Conservation (phyloP, 37 sponge, comb jelly and placozoan species). For the Agelas oroides region DNA sequence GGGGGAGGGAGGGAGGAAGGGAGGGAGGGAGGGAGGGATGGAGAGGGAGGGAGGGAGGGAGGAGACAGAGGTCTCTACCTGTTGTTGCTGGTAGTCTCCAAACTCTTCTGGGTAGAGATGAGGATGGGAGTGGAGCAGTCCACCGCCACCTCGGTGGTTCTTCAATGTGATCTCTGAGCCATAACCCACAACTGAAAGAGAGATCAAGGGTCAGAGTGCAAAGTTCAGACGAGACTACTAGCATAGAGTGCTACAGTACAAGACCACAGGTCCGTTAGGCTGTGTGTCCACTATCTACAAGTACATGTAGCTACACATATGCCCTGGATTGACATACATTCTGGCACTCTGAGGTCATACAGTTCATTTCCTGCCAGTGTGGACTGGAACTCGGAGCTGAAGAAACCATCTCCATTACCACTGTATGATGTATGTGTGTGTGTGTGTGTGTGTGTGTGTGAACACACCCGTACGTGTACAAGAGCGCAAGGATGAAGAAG, state of each 20-base stretch:
- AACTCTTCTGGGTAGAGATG: conserved; percentile 92
- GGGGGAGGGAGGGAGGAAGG: conserved; percentile 2
- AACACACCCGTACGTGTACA: too few relatives aligned
- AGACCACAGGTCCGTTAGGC: too few relatives aligned
- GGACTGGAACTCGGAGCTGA: conserved; percentile 94
- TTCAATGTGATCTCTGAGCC: conserved; percentile 91
- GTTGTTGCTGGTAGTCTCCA: conserved; percentile 87
- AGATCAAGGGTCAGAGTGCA: not conserved
- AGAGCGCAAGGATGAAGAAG: too few relatives aligned
- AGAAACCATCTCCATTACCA: conserved; percentile 99
- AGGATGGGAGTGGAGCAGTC: conserved; percentile 95
- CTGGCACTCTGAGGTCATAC: conserved; percentile 79
- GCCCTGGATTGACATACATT: too few relatives aligned
- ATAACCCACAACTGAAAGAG: conserved; percentile 84
- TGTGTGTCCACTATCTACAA: too few relatives aligned
- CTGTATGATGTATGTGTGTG: conserved; percentile 25
- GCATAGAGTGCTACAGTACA: too few relatives aligned
- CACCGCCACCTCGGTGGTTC: conserved; percentile 89
- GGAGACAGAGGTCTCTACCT: conserved; percentile 18
- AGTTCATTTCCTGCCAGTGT: conserved; percentile 90
- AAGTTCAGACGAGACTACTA: too few relatives aligned
- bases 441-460: too few relatives aligned
- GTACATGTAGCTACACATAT: too few relatives aligned
- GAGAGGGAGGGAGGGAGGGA: not conserved
- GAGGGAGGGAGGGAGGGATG: conserved; percentile 5